phyloP scores from a whole-genome alignment of 2,797 vertebrate species.

The Rhinophrynus dorsalis region DNA sequence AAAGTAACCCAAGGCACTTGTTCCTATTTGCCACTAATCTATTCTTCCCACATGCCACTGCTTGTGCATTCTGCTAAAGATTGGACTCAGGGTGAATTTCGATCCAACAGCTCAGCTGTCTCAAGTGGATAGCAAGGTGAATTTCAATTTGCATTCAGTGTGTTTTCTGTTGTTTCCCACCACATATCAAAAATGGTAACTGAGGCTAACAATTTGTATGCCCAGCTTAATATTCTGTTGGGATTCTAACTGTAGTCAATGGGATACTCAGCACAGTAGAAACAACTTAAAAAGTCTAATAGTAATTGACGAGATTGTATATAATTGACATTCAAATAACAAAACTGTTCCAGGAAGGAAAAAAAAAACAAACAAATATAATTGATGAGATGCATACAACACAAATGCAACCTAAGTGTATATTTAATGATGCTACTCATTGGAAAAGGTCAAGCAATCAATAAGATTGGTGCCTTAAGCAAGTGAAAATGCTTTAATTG shows the following conservation, averaged over 20 bases:
- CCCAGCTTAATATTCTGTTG: conserved; percentile 2
- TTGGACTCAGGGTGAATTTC: conserved; percentile 3
- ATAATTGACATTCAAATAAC: conserved; percentile 25
- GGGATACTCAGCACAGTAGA: not conserved
- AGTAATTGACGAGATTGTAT: conserved; percentile 14
- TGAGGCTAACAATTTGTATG: conserved; percentile 2
- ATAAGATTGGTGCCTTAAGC: conserved; percentile 50
- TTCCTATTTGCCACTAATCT: conserved; percentile 11
- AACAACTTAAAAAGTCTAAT: conserved; percentile 6
- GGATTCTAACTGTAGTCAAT: not conserved
- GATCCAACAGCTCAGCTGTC: conserved; percentile 8
- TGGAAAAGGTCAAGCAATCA: conserved; percentile 61
- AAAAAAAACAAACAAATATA: conserved; percentile 16
- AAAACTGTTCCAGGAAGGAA: not conserved
- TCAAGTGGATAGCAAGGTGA: conserved; percentile 24
- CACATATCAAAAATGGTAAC: conserved; percentile 19
- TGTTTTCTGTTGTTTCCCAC: conserved; percentile 12
- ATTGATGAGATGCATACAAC: conserved; percentile 1
- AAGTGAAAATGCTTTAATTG: conserved; percentile 23
- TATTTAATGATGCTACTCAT: conserved; percentile 42
- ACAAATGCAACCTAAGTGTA: conserved; percentile 25
- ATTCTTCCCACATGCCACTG: not conserved
- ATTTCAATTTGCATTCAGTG: conserved; percentile 17
- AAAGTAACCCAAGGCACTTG: not conserved
- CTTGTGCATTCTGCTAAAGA: conserved; percentile 15